Conservation (phyloP, 2,113 vertebrate species). For the Aegithalos caudatus region DNA sequence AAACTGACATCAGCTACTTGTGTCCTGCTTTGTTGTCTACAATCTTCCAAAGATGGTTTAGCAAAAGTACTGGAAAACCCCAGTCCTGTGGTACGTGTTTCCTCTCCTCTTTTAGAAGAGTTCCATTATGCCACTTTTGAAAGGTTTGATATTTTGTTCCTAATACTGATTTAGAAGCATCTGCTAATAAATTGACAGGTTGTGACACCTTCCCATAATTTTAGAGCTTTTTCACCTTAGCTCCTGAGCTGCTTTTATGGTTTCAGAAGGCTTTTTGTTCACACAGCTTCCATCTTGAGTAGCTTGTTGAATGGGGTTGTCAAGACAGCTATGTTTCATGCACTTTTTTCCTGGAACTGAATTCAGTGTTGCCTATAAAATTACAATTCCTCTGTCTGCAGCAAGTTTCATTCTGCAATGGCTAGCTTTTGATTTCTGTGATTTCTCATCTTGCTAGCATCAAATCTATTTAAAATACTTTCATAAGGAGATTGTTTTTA, state of each 20-base stretch:
- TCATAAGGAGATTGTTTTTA: not conserved
- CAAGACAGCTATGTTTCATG: constrained; percentile 32
- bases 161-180: constrained; percentile 43
- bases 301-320: constrained; percentile 23
- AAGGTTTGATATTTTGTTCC: constrained; percentile 15
- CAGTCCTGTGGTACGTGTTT: not conserved
- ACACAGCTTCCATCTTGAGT: constrained; percentile 23
- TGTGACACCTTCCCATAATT: constrained; percentile 37
- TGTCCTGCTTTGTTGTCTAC: not conserved
- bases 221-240: constrained; percentile 29
- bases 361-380: not conserved
- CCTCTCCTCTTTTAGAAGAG: not conserved
- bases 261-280: constrained; percentile 49
- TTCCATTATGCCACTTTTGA: not conserved
- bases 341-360: constrained; percentile 17
- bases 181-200: constrained; percentile 58
- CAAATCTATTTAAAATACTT: constrained; percentile 2
- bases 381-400: not conserved
- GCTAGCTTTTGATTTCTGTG: not conserved
- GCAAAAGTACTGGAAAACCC: not conserved
- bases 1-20: not conserved
- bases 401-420: not conserved
- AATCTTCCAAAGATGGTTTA: not conserved
- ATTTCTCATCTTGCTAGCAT: not conserved
- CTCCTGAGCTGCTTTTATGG: constrained; percentile 19